These are phyloP conservation scores for Cheilosia grossa DNA, from an alignment of 2,888 invertebrate genomes.

Conservation along the genomic window DNA sequence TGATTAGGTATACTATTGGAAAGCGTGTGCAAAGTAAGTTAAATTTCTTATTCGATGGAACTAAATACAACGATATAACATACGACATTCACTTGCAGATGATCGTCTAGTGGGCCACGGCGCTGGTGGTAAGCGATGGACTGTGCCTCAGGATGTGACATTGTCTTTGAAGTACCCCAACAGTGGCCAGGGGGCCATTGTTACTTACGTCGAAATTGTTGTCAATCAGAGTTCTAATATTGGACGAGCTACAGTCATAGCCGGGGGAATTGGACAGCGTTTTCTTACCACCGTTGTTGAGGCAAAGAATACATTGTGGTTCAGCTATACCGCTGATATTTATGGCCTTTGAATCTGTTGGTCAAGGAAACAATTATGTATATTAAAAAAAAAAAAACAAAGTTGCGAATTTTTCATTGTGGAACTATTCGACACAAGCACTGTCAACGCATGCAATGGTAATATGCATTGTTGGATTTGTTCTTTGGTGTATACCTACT, in stretches of 20 bases:
- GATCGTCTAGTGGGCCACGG: slow-evolving; percentile 67
- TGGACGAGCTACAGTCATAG: slow-evolving; percentile 70
- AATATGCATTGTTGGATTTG: no score
- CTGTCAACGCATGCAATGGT: no score
- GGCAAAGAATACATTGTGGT: slow-evolving; percentile 56
- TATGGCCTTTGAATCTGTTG: slow-evolving; percentile 49
- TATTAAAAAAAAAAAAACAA: no score
- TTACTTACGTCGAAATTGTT: slow-evolving; percentile 73
- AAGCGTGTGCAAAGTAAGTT: slow-evolving; percentile 22
- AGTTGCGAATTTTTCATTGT: no score
- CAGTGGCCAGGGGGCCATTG: slow-evolving; percentile 59
- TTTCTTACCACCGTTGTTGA: slow-evolving; percentile 71
- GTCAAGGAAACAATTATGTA: no score
- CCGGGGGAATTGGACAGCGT: slow-evolving; percentile 76
- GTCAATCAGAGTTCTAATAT: slow-evolving; percentile 74
- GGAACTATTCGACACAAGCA: no score
- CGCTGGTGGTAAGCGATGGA: slow-evolving; percentile 47
- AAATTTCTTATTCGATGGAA: not conserved
- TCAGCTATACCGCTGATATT: slow-evolving; percentile 56
- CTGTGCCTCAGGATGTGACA: slow-evolving; percentile 58
- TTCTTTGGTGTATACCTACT: no score
- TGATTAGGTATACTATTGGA: slow-evolving; percentile 26
- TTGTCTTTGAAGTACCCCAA: slow-evolving; percentile 72
- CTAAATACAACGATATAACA: not conserved
- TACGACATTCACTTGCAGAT: slow-evolving; percentile 28